Evolutionary conservation across 30 jellyfish, hydroid and myxozoan genomes (phyloP), one percentile per base, ranked within the genome.

Genomic region (Hydractinia symbiolongicarpus): DNA sequence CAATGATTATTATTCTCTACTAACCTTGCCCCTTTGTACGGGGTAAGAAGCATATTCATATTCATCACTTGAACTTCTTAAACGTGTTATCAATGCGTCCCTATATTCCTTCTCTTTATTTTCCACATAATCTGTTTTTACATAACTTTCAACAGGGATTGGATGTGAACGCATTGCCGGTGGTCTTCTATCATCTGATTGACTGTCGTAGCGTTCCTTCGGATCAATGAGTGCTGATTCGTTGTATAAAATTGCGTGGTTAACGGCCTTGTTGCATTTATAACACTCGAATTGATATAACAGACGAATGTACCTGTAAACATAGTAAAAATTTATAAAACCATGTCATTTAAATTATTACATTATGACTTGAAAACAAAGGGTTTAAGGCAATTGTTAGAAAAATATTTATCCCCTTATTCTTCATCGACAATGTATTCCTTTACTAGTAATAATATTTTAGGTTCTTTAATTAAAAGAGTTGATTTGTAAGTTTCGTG

Each of bases 211-310:
- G 55, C 50, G 10, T 13, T 77, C 79, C 52, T 77, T 74, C 15
- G 15, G 1, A 74, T 74, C 83, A 5, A 61, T 5, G 54, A 77
- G 52, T 11, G 74, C 30, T 49, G 85, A n/a, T 61, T 77, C 85
- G 55, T 77, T 77, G 74, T 20, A 77, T 57, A 77, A 49, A 5
- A 77, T 20, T n/a, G 85, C 55, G 30, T 77, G 75, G 79, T 77
- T 77, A 53, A 77, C 53, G 55, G 75, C 79, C 40, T 77, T 77
- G 40, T 77, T 57, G 54, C 78, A 55, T 55, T 66, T 77, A 76
- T 52, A 55, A 49, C 85, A 77, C 40, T 77, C 85, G 53, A 77
- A 77, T 61, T 77, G 85, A n/a, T 77, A 77, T 16, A 77, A 55
- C 55, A 77, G 74, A 30, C 85, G 85, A 52, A 77, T 55, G 50